Evolutionary conservation across 1,140 invertebrate species (phyloP).

Genomic region (Leptestheria dahalacensis): DNA sequence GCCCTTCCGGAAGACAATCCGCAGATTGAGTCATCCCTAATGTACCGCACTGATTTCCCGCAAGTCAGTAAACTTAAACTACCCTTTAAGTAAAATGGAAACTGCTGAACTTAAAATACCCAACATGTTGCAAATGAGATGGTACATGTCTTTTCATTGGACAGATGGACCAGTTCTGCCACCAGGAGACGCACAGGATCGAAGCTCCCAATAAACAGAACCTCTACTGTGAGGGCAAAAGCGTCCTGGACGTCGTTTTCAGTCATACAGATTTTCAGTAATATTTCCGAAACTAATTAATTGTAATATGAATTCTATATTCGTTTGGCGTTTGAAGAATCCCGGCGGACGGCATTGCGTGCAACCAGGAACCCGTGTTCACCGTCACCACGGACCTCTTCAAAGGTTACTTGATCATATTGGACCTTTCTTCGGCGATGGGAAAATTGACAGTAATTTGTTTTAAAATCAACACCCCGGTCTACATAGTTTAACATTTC

Average conservation of each 20-base stretch:
- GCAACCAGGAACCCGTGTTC: not conserved
- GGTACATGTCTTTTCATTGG: conserved; percentile 4
- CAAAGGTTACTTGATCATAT: not conserved
- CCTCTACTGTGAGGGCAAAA: conserved; percentile 40
- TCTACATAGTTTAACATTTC: too few relatives aligned
- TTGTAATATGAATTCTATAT: too few relatives aligned
- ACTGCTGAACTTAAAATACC: too few relatives aligned
- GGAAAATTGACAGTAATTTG: not conserved
- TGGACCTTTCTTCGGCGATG: not conserved
- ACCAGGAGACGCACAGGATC: conserved; percentile 39
- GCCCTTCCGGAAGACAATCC: not conserved
- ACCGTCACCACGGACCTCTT: not conserved
- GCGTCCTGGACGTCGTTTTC: conserved; percentile 42
- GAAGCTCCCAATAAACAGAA: conserved; percentile 50
- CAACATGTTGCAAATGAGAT: too few relatives aligned
- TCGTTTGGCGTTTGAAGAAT: not conserved
- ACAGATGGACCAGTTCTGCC: conserved; percentile 41
- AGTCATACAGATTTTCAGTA: conserved; percentile 39
- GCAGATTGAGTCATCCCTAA: not conserved
- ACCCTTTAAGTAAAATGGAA: too few relatives aligned
- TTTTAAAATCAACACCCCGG: too few relatives aligned
- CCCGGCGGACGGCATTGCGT: not conserved
- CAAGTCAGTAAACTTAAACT: not conserved
- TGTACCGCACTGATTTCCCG: not conserved
- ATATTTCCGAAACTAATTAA: not conserved